These are phyloP conservation scores for Spongilla lacustris DNA, from an alignment of 37 sponge, comb jelly and placozoan genomes.

Conservation along the genomic window DNA sequence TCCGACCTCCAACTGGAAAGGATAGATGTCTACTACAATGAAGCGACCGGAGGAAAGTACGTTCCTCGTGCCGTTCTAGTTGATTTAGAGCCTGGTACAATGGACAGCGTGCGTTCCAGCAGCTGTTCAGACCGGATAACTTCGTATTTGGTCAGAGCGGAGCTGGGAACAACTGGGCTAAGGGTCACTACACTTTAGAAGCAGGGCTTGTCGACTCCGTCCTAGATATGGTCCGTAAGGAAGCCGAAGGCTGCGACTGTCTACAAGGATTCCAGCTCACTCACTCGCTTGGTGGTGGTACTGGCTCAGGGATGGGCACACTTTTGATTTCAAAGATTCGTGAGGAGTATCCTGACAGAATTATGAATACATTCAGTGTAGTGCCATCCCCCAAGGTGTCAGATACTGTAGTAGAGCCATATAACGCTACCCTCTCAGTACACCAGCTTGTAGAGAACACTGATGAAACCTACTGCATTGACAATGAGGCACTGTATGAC, in stretches of 20 bases:
- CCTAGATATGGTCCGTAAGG: slow-evolving; percentile 92
- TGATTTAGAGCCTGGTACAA: slow-evolving; percentile 91
- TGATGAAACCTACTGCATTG: slow-evolving; percentile 98
- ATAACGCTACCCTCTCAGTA: slow-evolving; percentile 94
- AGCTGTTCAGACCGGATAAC: slow-evolving; percentile 96
- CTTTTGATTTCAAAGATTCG: slow-evolving; percentile 98
- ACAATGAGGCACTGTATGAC: slow-evolving; percentile 97
- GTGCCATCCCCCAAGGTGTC: slow-evolving; percentile 98
- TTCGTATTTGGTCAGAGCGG: slow-evolving; percentile 98
- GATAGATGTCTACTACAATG: slow-evolving; percentile 96
- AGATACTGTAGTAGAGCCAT: slow-evolving; percentile 84
- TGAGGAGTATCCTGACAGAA: slow-evolving; percentile 97
- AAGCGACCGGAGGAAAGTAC: slow-evolving; percentile 85
- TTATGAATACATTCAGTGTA: slow-evolving; percentile 96
- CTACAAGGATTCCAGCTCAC: slow-evolving; percentile 97
- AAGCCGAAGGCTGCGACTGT: slow-evolving; percentile 97
- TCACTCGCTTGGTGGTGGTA: slow-evolving; percentile 97
- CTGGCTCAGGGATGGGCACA: slow-evolving; percentile 95
- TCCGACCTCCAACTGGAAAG: slow-evolving; percentile 96
- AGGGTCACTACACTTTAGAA: slow-evolving; percentile 82
- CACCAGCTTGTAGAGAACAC: slow-evolving; percentile 99
- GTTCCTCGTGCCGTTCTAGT: slow-evolving; percentile 83
- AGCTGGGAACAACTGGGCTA: slow-evolving; percentile 98
- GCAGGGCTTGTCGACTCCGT: slow-evolving; percentile 94
- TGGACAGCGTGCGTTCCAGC: slow-evolving; percentile 96